A percentile compares a stretch with the other conserved stretches of the same genome.
Evolutionary conservation across 2,888 invertebrate species (phyloP).

Genomic region (Conus canariensis): DNA sequence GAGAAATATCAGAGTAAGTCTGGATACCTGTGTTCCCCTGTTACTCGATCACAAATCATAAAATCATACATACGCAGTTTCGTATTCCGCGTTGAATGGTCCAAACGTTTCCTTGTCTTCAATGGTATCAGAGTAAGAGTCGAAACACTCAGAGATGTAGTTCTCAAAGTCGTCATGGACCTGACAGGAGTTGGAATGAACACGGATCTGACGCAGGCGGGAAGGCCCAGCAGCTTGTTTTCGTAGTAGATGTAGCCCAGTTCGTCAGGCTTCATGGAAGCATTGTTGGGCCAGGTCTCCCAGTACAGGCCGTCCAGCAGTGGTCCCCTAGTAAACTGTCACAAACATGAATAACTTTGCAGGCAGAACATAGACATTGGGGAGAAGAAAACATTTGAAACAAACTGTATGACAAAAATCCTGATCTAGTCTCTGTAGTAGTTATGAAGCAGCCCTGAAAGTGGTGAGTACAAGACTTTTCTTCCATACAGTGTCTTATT

Average conservation of each 20-base stretch:
- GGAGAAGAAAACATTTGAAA: no score
- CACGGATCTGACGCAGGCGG: conserved; percentile 68
- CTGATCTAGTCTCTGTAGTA: no score
- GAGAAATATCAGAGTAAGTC: no score
- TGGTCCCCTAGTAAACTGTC: conserved; percentile 79
- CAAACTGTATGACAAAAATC: no score
- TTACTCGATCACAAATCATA: no score
- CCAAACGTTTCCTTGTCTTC: conserved; percentile 79
- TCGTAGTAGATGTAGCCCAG: conserved; percentile 73
- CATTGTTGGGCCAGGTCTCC: conserved; percentile 80
- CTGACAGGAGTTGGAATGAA: conserved; percentile 81
- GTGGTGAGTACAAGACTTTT: no score
- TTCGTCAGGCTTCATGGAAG: conserved; percentile 61
- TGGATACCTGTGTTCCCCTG: no score
- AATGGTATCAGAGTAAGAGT: conserved; percentile 79
- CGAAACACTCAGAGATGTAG: conserved; percentile 83
- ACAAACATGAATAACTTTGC: background rate
- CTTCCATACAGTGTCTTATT: no score
- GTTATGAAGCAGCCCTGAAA: no score
- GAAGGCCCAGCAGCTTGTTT: conserved; percentile 70
- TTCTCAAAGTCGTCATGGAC: conserved; percentile 83
- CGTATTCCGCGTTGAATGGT: background rate
- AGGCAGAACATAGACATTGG: no score
- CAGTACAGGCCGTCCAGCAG: conserved; percentile 82
- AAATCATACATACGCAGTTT: conserved; percentile 1